Evolutionary conservation across 2,888 invertebrate species (phyloP), one percentile per base, ranked within the genome.

Genomic region (Monoplex corrugatus): DNA sequence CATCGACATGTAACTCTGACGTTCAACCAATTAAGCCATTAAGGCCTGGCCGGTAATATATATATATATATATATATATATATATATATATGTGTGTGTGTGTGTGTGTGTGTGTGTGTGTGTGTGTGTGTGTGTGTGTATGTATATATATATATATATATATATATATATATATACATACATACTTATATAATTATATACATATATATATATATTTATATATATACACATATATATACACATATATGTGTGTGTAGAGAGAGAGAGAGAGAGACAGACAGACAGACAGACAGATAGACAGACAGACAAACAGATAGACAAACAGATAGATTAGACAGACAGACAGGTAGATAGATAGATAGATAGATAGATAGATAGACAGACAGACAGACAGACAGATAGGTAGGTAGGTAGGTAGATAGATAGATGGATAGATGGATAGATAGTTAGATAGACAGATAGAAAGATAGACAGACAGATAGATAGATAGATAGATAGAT

Each of bases 221-320:
- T 8, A 50, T 50, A 13, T 50, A 13, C 19, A 50, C 50, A 50
- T 50, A 50, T 19, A 50, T 50, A 50, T 50, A 13, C 19, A 8
- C 50, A 16, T 13, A 50, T 13, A 16, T 50, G 50, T 50, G 50
- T 50, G 8, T 8, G 50, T 50, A 13, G 19, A 50, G 63, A 63
- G 63, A 63, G 63, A 63, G 63, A 63, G 63, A 63, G 63, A 63
- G 63, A 63, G 63, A 63, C 23, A 63, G 63, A 63, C 23, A 63
- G 63, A 63, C 23, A 63, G 63, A 63, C 23, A 63, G 63, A 63
- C 23, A 63, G 63, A 63, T 16, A 63, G 63, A 63, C 23, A 63
- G 63, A 63, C 23, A 23, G 28, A 63, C 8, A 50, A 16, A 50
- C 50, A 50, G 10, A 13, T 6, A 50, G 10, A 50, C 50, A 50